Conservation (phyloP, 2,113 vertebrate species). For the Bothrops jararaca region DNA sequence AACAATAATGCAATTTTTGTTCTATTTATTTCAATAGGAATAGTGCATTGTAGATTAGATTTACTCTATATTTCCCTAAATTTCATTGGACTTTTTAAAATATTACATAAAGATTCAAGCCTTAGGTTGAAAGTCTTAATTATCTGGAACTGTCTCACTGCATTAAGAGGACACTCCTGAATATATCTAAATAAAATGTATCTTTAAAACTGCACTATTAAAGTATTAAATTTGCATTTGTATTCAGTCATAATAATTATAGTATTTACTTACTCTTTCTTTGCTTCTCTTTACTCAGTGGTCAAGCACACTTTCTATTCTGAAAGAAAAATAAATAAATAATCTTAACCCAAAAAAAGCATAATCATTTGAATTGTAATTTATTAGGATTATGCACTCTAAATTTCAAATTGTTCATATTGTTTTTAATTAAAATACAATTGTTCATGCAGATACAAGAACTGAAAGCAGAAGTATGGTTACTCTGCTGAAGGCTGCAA, state of each 20-base stretch:
- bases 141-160: neutral
- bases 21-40: neutral
- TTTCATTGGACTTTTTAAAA: neutral
- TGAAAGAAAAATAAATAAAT: neutral
- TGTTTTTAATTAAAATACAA: conserved; percentile 8
- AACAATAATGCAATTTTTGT: neutral
- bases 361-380: neutral
- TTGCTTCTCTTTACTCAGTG: neutral
- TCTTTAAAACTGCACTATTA: neutral
- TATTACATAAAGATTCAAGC: neutral
- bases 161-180: neutral
- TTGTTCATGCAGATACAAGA: conserved; percentile 12
- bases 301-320: neutral
- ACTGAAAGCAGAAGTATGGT: conserved; percentile 5
- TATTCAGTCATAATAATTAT: neutral
- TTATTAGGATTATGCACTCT: neutral
- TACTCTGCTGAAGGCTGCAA: conserved; percentile 1
- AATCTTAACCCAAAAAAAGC: neutral
- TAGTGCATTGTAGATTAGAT: neutral
- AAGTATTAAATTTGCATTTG: neutral
- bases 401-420: neutral
- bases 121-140: neutral
- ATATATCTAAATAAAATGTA: neutral
- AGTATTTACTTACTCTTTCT: neutral
- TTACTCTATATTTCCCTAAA: neutral